Percentiles rank a stretch among this genome's conserved stretches.
phyloP scores from a whole-genome alignment of 2,113 vertebrate genomes.

The Podiceps cristatus region DNA sequence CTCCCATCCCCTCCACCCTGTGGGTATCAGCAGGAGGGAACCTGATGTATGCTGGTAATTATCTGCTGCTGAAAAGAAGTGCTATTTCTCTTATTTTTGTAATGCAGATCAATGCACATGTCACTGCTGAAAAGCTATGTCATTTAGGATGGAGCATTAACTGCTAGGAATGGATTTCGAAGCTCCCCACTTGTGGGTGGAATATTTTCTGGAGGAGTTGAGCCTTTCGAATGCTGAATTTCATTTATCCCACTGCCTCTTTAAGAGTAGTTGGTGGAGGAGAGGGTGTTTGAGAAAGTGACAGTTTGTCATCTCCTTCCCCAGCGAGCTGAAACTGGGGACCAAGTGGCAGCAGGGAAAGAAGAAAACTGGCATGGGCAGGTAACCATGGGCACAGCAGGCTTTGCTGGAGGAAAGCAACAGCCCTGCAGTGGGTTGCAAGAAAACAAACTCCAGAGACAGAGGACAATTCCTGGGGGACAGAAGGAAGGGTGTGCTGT shows the following conservation, averaged over 20 bases:
- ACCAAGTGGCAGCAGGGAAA: slow-evolving; percentile 9
- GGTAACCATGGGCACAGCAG: not conserved
- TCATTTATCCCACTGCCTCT: slow-evolving; percentile 66
- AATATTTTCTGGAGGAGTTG: slow-evolving; percentile 67
- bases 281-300: slow-evolving; percentile 65
- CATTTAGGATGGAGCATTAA: slow-evolving; percentile 73
- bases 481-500: not conserved
- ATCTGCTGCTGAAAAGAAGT: slow-evolving; percentile 61
- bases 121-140: slow-evolving; percentile 60
- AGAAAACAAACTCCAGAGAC: not conserved
- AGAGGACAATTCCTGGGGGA: not conserved
- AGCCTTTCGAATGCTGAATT: slow-evolving; percentile 59
- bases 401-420: not conserved
- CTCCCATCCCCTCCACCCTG: slow-evolving; percentile 53
- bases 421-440: not conserved
- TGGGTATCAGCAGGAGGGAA: slow-evolving; percentile 58
- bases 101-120: slow-evolving; percentile 46
- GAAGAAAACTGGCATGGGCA: not conserved
- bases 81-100: slow-evolving; percentile 67
- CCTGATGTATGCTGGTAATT: slow-evolving; percentile 58
- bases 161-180: slow-evolving; percentile 54
- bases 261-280: slow-evolving; percentile 56
- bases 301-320: slow-evolving; percentile 63
- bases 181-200: slow-evolving; percentile 34
- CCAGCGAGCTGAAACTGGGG: not conserved